These are phyloP conservation scores for Leptopterna dolabrata DNA, from an alignment of 2,888 invertebrate genomes.

Conservation along the genomic window DNA sequence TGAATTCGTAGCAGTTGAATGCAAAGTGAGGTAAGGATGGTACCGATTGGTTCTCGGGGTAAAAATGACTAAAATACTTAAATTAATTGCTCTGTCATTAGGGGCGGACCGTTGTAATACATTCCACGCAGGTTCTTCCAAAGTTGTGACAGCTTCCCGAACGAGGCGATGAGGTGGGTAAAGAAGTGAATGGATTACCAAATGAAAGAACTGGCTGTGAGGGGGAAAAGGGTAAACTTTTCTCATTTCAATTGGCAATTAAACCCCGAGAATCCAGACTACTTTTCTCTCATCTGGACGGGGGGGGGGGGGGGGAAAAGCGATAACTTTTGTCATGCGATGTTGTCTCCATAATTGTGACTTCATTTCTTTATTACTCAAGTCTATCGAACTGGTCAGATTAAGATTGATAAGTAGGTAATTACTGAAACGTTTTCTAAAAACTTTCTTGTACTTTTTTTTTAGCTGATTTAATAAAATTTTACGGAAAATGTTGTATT, in stretches of 20 bases:
- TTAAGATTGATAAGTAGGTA: too few species aligned
- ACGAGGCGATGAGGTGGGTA: too few species aligned
- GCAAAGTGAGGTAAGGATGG: too few species aligned
- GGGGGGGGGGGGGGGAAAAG: background rate
- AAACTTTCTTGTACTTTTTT: too few species aligned
- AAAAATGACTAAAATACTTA: background rate
- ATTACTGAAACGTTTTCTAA: too few species aligned
- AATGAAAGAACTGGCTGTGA: background rate
- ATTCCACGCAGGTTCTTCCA: background rate
- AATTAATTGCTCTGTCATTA: background rate
- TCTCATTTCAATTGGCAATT: background rate
- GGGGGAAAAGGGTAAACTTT: background rate
- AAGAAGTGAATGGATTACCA: too few species aligned
- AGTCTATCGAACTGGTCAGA: too few species aligned
- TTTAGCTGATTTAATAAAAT: too few species aligned
- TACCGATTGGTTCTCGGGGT: background rate
- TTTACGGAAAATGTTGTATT: too few species aligned
- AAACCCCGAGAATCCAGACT: background rate
- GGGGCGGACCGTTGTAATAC: background rate
- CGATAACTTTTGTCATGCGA: background rate
- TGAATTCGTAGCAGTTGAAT: too few species aligned
- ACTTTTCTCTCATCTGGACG: background rate
- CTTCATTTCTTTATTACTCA: background rate
- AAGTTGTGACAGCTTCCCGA: background rate
- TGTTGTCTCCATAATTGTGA: background rate